phyloP scores from a whole-genome alignment of 2,113 vertebrate species.

The Odontesthes bonariensis region DNA sequence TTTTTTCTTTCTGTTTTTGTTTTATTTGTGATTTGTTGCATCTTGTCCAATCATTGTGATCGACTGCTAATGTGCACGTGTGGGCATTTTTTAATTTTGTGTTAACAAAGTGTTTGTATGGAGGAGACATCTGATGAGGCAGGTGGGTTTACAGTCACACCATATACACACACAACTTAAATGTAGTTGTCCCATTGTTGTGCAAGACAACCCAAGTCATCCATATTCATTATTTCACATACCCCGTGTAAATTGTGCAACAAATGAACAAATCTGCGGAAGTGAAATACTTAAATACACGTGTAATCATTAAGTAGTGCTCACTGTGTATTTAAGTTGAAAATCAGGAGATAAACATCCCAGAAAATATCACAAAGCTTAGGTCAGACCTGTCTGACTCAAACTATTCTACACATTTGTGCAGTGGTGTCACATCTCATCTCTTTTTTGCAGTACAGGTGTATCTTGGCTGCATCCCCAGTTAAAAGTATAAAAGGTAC shows the following conservation, averaged over 20 bases:
- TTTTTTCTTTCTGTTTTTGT: background rate
- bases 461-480: no score
- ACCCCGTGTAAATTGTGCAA: background rate
- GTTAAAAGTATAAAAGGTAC: no score
- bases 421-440: no score
- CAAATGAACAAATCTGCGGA: background rate
- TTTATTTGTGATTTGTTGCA: no score
- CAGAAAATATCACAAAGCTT: background rate
- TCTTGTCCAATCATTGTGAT: background rate
- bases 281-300: background rate
- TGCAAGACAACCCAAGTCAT: no score
- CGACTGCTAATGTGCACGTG: background rate
- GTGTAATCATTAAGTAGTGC: background rate
- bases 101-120: background rate
- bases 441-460: no score
- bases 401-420: no score
- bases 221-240: slow-evolving; percentile 32
- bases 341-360: background rate
- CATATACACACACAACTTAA: no score
- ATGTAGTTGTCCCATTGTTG: no score
- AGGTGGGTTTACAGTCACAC: no score
- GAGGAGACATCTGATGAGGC: no score
- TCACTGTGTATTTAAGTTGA: background rate
- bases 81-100: background rate
- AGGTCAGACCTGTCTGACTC: background rate